Base-by-base conservation (phyloP, 2,888 invertebrate genomes). In the Sialis lutaria region DNA sequence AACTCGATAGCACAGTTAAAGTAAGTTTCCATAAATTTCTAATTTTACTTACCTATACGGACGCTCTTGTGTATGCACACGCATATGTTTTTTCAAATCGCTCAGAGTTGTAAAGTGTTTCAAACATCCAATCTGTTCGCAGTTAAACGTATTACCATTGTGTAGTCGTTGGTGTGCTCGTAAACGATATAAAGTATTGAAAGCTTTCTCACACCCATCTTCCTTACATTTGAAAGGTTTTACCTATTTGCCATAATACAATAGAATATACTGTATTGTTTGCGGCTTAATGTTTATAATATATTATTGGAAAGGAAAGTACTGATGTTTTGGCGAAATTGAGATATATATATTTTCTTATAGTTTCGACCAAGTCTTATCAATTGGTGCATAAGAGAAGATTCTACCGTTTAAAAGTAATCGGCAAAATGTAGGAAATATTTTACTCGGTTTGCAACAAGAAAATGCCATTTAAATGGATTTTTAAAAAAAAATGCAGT, bases 71-170 rank as follows among this genome's bases (percentile, higher is more conserved):
- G 92, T 91, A 60, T 93, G 93, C 30, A 89, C 91, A 50, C 92
- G 75, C 57, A 80, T 79, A 64, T 95, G 95, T 73, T 95, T 95
- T 67, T 91, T 88, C 55, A 93, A 74, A 68, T 95, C 93, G 64
- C 91, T 91, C 51, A 89, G 71, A 12, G 93, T 95, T 6, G 93
- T 95, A 64, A 95, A 95, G 64, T 81, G 88, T 63, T 93, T 93
- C 51, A 79, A 70, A 60, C 93, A 95, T 46, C 86, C 83, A 48
- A 73, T 71, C 51, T 79, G 75, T 57, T 79, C 77, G 65, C 93
- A 95, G 67, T 93, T 91, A 64, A 95, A 95, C 6, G 93, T 93
- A 63, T 90, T 82, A 7, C 95, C 95, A 60, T 84, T 92, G 67
- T 95, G 95, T 49, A 95, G 69, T 55, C 93, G 75, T 64, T 92